Conservation (phyloP, 1,140 invertebrate species). For the Tetramorium parvispinum region DNA sequence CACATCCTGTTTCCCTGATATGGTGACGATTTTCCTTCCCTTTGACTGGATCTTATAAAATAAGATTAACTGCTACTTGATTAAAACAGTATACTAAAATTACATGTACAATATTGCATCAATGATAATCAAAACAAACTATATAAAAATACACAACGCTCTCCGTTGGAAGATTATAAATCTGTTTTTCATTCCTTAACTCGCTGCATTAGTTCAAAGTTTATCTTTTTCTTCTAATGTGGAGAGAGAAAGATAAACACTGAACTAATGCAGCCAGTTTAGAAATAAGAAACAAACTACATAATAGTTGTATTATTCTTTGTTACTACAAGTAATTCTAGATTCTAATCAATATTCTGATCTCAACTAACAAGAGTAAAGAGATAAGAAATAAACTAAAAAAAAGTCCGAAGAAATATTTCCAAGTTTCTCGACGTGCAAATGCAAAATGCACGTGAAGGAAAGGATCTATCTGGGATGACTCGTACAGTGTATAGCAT, state of each 20-base stretch:
- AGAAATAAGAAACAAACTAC: too few species aligned
- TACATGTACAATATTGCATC: background rate
- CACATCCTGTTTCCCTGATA: slow-evolving; percentile 75
- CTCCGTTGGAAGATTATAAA: background rate
- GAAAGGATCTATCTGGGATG: background rate
- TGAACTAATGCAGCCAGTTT: too few species aligned
- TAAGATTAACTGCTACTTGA: slow-evolving; percentile 79
- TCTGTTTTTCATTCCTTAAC: too few species aligned
- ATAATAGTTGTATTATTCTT: background rate
- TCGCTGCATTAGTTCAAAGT: too few species aligned
- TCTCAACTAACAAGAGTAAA: too few species aligned
- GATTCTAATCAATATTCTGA: background rate
- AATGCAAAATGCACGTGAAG: background rate
- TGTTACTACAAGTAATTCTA: background rate
- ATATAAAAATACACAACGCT: background rate
- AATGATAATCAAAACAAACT: background rate
- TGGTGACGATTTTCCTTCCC: slow-evolving; percentile 83
- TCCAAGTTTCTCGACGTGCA: background rate
- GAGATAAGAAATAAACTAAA: background rate
- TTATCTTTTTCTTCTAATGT: too few species aligned
- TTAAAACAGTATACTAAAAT: slow-evolving; percentile 69
- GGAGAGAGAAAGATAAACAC: too few species aligned
- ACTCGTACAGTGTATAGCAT: background rate
- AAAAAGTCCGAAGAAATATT: background rate
- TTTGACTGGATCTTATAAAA: slow-evolving; percentile 83